Percentiles rank a stretch among this genome's conserved stretches.
phyloP scores from a whole-genome alignment of 2,888 invertebrate genomes.

The Nematopogon swammerdamellus region DNA sequence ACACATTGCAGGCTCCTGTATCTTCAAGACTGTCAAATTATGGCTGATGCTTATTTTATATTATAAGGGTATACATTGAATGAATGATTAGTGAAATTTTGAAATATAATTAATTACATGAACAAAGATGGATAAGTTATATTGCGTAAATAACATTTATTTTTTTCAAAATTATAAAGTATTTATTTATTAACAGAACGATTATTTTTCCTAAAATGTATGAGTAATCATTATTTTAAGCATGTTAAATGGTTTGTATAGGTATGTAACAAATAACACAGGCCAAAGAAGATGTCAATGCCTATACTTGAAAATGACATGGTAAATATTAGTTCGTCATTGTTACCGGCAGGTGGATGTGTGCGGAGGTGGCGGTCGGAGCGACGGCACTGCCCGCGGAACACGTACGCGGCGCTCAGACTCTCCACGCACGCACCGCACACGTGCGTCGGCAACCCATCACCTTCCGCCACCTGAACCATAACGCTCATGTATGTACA shows the following conservation, averaged over 20 bases:
- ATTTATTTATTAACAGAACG: too few species aligned
- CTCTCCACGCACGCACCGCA: slow-evolving; percentile 46
- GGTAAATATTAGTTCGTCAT: background rate
- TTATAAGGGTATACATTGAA: too few species aligned
- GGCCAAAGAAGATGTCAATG: background rate
- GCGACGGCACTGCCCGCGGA: slow-evolving; percentile 44
- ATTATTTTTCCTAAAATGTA: too few species aligned
- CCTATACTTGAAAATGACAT: background rate
- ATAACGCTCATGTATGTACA: too few species aligned
- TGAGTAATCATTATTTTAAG: slow-evolving; percentile 26
- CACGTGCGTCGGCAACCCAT: slow-evolving; percentile 42
- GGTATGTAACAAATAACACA: background rate
- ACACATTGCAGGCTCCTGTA: too few species aligned
- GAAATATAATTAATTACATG: too few species aligned
- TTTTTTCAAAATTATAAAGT: too few species aligned
- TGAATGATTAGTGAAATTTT: too few species aligned
- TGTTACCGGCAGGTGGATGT: background rate
- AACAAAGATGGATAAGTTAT: too few species aligned
- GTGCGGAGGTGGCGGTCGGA: background rate
- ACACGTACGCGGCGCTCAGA: slow-evolving; percentile 43
- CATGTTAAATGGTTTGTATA: slow-evolving; percentile 18
- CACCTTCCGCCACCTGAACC: slow-evolving; percentile 41
- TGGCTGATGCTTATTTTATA: too few species aligned
- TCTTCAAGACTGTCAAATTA: too few species aligned
- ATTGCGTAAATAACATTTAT: too few species aligned